Evolutionary conservation across 2,888 invertebrate species (phyloP), one percentile per base, ranked within the genome.

Genomic region (Drosophila rellima): DNA sequence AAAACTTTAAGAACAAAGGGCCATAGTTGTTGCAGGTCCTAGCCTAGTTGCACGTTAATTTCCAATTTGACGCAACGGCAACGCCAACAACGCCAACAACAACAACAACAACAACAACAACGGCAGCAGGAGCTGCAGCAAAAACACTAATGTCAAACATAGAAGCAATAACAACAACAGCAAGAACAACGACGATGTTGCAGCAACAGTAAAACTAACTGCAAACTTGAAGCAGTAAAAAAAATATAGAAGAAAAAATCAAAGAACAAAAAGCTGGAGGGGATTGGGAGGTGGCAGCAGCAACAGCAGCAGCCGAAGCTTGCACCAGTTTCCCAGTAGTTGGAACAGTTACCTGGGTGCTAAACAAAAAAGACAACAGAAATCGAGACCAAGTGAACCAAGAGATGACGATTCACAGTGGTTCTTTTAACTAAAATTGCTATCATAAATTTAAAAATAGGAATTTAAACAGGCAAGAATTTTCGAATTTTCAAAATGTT

Each of bases 1-100:
- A 54, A 70, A 87, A 87, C 72, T 83, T 84, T 87, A 79, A 87
- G 88, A 87, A 83, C 83, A 83, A 87, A 87, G 84, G 82, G 84
- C 84, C 63, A 73, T 37, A 60, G 23, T 31, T 35, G 55, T 23
- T 35, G 56, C 67, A 64, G 79, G 70, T 80, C 67, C 83, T 81
- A 78, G 81, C 79, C 82, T 74, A 82, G 82, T 83, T 81, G 83
- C 82, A 82, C 83, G 86, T 82, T 82, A 82, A 87, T 83, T 83
- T 83, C 85, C 88, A 83, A 83, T 83, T 83, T 82, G 70, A 78
- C 63, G 81, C 87, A 83, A 76, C 60, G 52, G 68, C 77, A 80
- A 29, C 55, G 33, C 35, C 60, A 54, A 20, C 60, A 50, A 17
- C 35, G 50, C 20, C 44, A 51, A 45, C 51, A 62, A 62, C 64